Evolutionary conservation across 1,140 invertebrate species (phyloP).

Genomic region (Ganaspis sp.): DNA sequence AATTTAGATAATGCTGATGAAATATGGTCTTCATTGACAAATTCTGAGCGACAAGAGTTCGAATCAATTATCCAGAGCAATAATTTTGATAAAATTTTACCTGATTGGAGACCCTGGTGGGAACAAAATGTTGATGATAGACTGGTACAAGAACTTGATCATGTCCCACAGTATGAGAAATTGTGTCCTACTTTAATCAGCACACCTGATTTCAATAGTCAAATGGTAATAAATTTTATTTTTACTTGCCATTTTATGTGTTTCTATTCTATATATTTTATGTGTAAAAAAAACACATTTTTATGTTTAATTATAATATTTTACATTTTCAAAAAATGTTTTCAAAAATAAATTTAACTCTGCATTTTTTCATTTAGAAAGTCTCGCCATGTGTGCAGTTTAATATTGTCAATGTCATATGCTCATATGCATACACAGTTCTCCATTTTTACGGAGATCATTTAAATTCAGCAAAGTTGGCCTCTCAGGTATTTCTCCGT

Average conservation of each 20-base stretch:
- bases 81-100: constrained; percentile 80
- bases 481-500: constrained; percentile 76
- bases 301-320: no score
- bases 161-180: constrained; percentile 58
- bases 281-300: no score
- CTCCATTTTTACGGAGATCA: constrained; percentile 85
- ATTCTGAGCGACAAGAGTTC: constrained; percentile 84
- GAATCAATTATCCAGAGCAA: constrained; percentile 80
- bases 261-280: no score
- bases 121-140: constrained; percentile 69
- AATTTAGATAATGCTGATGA: constrained; percentile 84
- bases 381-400: constrained; percentile 80
- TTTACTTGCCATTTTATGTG: constrained; percentile 51
- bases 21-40: constrained; percentile 82
- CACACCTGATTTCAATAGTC: constrained; percentile 75
- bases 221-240: constrained; percentile 73
- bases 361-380: constrained; percentile 76
- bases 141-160: constrained; percentile 75
- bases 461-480: constrained; percentile 78
- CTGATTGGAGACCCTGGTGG: constrained; percentile 87
- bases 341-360: constrained; percentile 40
- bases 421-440: constrained; percentile 80
- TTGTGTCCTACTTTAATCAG: constrained; percentile 73
- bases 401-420: constrained; percentile 84
- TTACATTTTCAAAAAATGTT: constrained; percentile 49